Base-by-base conservation (phyloP, 1,140 invertebrate species). In the Ceratina japonica region DNA sequence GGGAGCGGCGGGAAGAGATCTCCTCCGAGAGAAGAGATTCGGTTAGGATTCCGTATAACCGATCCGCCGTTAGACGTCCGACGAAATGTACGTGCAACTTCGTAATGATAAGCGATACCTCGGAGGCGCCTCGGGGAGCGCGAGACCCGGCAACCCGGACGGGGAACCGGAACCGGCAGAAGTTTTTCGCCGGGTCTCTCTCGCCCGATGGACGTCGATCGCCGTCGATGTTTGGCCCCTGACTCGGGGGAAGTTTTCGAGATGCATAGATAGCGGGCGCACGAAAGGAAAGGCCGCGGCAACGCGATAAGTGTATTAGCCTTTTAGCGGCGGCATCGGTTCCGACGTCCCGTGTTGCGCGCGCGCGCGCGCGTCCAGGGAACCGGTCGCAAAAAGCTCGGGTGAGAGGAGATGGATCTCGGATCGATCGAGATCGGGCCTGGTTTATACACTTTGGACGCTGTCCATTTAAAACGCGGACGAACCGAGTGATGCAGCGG, bases 1-100 rank as follows among this genome's bases (percentile, higher is more conserved):
- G 68, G 56, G 73, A 66, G 18, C 70, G 64, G 63, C 54, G 80
- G 69, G 83, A 80, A 81, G 82, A 82, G 83, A 87, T 83, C 66
- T 56, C 87, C 83, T 84, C 79, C 20, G 81, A 86, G 87, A 81
- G 81, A 89, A 87, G 81, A 91, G 89, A 91, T 90, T 91, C 89
- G 86, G 90, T 91, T 91, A 91, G 90, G 90, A 90, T 90, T 90
- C 89, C 86, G 90, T 90, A 86, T 83, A 90, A 83, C 84, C 77
- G 79, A 82, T 87, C 87, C 75, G 80, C 82, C 81, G 79, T 86
- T 87, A 84, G 81, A 82, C 88, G 87, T 88, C 83, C 85, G 73
- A 85, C 86, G 80, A 89, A 86, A 89, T 90, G n/a, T n/a, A 90
- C 86, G 84, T 80, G 85, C 82, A 82, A 85, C 86, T 86, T 87